Evolutionary conservation across 1,140 invertebrate species (phyloP).

Genomic region (Drosophila varians): DNA sequence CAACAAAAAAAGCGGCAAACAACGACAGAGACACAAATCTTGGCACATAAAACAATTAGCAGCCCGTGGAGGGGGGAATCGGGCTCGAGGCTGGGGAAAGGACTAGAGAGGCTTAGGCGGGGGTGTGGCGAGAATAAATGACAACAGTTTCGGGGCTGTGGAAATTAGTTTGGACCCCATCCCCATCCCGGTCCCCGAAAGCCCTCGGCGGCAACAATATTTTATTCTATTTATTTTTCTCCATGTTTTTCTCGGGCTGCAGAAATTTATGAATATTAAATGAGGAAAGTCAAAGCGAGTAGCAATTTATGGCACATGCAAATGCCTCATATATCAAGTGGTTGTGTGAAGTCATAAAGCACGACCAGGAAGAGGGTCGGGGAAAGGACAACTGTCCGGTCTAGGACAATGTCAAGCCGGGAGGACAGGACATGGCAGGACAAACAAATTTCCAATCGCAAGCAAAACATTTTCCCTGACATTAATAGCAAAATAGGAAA

Average conservation of each 20-base stretch:
- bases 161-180: slow-evolving; percentile 61
- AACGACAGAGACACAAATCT: slow-evolving; percentile 77
- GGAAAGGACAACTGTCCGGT: slow-evolving; percentile 36
- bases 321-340: slow-evolving; percentile 78
- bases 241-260: slow-evolving; percentile 21
- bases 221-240: slow-evolving; percentile 48
- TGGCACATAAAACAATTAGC: slow-evolving; percentile 82
- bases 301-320: slow-evolving; percentile 78
- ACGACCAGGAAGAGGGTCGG: slow-evolving; percentile 9
- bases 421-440: slow-evolving; percentile 46
- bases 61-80: slow-evolving; percentile 18
- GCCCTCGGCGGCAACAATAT: slow-evolving; percentile 6
- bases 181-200: background rate
- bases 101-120: slow-evolving; percentile 24
- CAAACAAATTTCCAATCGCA: slow-evolving; percentile 80
- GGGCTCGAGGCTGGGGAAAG: background rate
- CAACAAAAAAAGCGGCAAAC: slow-evolving; percentile 20
- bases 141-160: slow-evolving; percentile 52
- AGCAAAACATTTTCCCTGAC: slow-evolving; percentile 72
- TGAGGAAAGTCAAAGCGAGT: slow-evolving; percentile 49
- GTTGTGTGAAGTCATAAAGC: slow-evolving; percentile 68
- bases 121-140: slow-evolving; percentile 64
- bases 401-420: slow-evolving; percentile 32
- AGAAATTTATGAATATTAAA: slow-evolving; percentile 81
- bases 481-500: slow-evolving; percentile 71